Base-by-base conservation (phyloP, 2,113 vertebrate species). In the Uria lomvia region DNA sequence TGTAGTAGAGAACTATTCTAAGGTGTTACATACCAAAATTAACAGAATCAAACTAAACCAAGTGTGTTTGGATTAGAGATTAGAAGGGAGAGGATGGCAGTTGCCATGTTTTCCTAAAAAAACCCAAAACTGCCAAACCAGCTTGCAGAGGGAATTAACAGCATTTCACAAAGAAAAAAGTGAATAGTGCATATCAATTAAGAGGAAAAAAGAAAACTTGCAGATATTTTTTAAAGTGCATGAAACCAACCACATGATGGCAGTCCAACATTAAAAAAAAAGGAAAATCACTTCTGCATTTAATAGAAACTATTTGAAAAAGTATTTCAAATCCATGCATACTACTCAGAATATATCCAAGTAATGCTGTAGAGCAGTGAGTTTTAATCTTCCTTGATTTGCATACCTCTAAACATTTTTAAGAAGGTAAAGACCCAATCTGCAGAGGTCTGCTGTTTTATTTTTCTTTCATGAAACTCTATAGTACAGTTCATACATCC, bases 271-370 rank as follows among this genome's bases (percentile, higher is more conserved):
- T 11, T 6, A 15, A 24, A 60, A 43, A 56, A 34, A 52, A 49
- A 5, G 2, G 0, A 8, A 34, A 34, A 26, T 22, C 4, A 13
- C 1, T 6, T 3, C 4, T n/a, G 15, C 18, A 32, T 68, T 59
- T 60, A 59, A 42, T 7, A 75, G 11, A 52, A 92, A 50, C 12
- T 20, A 56, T 40, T 24, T 18, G 12, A 32, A 94, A 88, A 93
- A 74, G 18, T 19, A 73, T 10, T 32, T 43, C 5, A 59, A 40
- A 63, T 34, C 18, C 11, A 23, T 58, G 56, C 27, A 26, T 53
- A 15, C 27, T 45, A 60, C 40, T 79, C 17, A 36, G 53, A 63
- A 70, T 29, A 60, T 22, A 66, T 12, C 10, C 16, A 79, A 90
- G 66, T 4, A 76, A 66, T 50, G 29, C 12, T 79, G 11, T 5